These are phyloP conservation scores for Ceryle rudis DNA, from an alignment of 2,797 vertebrate species.

Conservation along the genomic window DNA sequence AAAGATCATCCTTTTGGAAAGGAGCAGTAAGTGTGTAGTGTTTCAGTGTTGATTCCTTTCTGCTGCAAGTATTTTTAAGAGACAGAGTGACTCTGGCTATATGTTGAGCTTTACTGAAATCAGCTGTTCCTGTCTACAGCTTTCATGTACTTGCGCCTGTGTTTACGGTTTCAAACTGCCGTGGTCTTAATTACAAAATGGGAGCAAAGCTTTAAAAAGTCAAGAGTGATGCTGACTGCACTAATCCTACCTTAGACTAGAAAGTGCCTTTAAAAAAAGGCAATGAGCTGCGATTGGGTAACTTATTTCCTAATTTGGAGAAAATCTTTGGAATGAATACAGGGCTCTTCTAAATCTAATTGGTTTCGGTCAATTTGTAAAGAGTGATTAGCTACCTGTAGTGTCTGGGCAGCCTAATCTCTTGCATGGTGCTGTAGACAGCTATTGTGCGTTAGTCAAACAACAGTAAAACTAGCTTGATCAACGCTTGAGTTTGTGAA, in stretches of 20 bases:
- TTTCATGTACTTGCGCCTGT: neutral
- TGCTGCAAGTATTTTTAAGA: neutral
- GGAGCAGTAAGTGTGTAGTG: neutral
- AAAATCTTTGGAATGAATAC: neutral
- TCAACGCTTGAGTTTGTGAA: slow-evolving; percentile 15
- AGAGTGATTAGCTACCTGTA: neutral
- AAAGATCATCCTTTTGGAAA: neutral
- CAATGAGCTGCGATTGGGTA: neutral
- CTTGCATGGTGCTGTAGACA: neutral
- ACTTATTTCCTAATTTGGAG: neutral
- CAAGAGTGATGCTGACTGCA: neutral
- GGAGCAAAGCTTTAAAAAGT: neutral
- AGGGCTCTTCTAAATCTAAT: neutral
- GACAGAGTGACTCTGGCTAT: neutral
- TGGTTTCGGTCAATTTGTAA: neutral
- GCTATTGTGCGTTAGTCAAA: slow-evolving; percentile 5
- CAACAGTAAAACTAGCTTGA: slow-evolving; percentile 26
- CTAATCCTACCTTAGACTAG: neutral
- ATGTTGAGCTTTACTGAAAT: neutral
- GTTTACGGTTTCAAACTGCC: neutral
- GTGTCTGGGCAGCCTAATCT: slow-evolving; percentile 3
- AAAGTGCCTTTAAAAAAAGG: neutral
- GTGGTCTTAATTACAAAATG: neutral
- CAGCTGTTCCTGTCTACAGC: neutral
- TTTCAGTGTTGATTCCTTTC: fast-evolving